A percentile compares a stretch with the other conserved stretches of the same genome.
Conservation (phyloP, 2,113 vertebrate genomes). For the Calyptomena viridis region DNA sequence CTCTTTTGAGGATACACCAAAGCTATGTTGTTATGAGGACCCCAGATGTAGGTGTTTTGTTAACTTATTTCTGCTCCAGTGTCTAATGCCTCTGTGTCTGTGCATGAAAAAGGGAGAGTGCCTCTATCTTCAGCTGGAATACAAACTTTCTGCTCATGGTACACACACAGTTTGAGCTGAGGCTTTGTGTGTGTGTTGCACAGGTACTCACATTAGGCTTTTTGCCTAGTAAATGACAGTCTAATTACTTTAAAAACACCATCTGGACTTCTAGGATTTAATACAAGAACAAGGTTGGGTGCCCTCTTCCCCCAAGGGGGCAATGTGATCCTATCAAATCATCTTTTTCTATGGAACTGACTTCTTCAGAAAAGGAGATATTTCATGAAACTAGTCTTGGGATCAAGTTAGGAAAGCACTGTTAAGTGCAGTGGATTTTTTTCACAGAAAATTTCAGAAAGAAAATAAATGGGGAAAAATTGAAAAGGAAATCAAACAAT, state of each 20-base stretch:
- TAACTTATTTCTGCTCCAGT: neutral
- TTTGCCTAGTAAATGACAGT: neutral
- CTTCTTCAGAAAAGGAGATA: neutral
- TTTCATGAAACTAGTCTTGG: neutral
- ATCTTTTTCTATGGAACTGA: no score
- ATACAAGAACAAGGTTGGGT: neutral
- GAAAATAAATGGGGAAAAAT: neutral
- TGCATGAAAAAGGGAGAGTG: neutral
- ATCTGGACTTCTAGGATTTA: neutral
- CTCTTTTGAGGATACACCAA: neutral
- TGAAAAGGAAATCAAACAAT: neutral
- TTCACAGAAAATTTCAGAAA: neutral
- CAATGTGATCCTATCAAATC: neutral
- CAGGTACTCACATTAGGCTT: neutral
- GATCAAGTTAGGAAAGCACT: neutral
- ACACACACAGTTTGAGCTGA: neutral
- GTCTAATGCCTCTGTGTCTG: neutral
- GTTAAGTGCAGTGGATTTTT: neutral
- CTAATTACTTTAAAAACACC: neutral
- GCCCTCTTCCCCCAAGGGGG: neutral
- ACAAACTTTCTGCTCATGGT: neutral
- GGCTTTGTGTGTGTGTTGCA: neutral
- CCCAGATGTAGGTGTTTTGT: neutral
- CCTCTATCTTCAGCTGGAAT: neutral
- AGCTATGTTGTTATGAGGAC: neutral